Percentiles rank a stretch among this genome's conserved stretches.
phyloP scores from a whole-genome alignment of 2,797 vertebrate genomes.

The Melanogrammus aeglefinus region DNA sequence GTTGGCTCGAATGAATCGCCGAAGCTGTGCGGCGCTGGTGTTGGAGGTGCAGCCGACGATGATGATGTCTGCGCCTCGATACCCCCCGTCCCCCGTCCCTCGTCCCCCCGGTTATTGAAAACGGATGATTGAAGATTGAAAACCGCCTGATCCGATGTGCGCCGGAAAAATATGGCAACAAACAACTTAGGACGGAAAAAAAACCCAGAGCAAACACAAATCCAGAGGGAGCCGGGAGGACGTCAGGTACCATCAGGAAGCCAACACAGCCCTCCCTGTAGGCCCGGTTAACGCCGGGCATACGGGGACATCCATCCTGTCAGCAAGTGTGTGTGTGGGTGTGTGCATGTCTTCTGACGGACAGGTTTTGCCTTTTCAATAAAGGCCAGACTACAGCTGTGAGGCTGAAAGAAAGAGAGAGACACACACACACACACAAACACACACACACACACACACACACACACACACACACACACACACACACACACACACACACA shows the following conservation, averaged over 20 bases:
- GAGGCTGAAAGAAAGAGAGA: constrained; percentile 39
- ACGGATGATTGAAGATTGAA: neutral
- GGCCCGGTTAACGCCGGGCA: neutral
- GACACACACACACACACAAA: constrained; percentile 21
- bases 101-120: neutral
- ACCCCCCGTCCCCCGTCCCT: neutral
- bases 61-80: neutral
- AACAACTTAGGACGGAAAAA: constrained; percentile 26
- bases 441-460: constrained; percentile 13
- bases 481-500: constrained; percentile 4
- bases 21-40: too few relatives aligned
- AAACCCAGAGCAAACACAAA: constrained; percentile 27
- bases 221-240: constrained; percentile 35
- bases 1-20: neutral
- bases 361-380: constrained; percentile 48
- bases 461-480: constrained; percentile 23
- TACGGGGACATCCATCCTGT: neutral
- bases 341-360: constrained; percentile 19
- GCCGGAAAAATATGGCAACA: constrained; percentile 7
- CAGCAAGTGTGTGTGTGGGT: constrained; percentile 15
- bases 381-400: constrained; percentile 61
- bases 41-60: neutral
- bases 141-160: neutral
- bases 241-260: constrained; percentile 16
- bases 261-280: constrained; percentile 32